Conservation (phyloP, 2,888 invertebrate genomes). For the Drosophila birchii region DNA sequence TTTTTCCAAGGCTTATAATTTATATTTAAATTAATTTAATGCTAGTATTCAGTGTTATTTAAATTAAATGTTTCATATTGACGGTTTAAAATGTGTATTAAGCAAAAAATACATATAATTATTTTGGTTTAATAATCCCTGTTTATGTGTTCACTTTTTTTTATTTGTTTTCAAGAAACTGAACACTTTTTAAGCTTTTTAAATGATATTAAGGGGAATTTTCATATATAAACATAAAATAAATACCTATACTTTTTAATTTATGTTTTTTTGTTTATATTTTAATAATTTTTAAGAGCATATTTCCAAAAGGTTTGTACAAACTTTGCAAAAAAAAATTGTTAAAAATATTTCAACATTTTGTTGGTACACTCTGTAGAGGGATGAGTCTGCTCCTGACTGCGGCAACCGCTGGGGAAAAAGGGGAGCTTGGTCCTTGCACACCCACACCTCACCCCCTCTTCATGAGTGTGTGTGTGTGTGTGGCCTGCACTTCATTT, state of each 20-base stretch:
- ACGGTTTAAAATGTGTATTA: too few species aligned
- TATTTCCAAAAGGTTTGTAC: background rate
- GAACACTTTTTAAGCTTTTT: too few species aligned
- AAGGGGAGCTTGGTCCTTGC: background rate
- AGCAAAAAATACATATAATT: too few species aligned
- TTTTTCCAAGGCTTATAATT: too few species aligned
- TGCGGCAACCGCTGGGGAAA: constrained; percentile 7
- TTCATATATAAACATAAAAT: background rate
- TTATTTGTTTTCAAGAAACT: too few species aligned
- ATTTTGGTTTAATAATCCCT: too few species aligned
- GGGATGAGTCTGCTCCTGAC: background rate
- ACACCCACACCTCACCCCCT: background rate
- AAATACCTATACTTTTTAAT: background rate
- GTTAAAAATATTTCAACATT: background rate
- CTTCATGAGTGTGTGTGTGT: constrained; percentile 5
- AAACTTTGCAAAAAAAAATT: background rate
- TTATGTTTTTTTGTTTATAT: background rate
- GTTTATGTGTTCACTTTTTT: too few species aligned
- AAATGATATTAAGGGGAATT: background rate
- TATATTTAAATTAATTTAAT: too few species aligned
- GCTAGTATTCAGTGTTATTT: too few species aligned
- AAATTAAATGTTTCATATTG: too few species aligned
- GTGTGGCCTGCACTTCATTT: constrained; percentile 60
- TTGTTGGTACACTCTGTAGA: background rate
- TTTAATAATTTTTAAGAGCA: background rate